phyloP scores from a whole-genome alignment of 2,797 vertebrate genomes.

The Xenopus petersii region DNA sequence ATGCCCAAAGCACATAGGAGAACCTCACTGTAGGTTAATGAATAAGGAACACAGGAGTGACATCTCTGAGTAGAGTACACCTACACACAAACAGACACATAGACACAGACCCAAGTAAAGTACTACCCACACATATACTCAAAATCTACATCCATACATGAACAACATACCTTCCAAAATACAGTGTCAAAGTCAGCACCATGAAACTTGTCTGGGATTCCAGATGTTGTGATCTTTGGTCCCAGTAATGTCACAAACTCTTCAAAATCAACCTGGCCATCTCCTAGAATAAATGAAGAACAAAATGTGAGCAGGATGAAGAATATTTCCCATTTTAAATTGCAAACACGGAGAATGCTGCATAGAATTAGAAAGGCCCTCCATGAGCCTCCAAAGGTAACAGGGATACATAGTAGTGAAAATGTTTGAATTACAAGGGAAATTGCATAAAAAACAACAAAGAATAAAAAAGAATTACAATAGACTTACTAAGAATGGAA shows the following conservation, averaged over 20 bases:
- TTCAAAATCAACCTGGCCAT: slow-evolving; percentile 96
- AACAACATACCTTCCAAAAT: slow-evolving; percentile 89
- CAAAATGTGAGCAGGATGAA: not conserved
- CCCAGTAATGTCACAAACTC: slow-evolving; percentile 95
- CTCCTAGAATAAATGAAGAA: slow-evolving; percentile 68
- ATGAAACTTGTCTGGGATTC: slow-evolving; percentile 90
- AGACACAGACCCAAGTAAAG: not conserved
- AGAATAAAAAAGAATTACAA: too few species aligned
- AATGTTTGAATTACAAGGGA: too few species aligned
- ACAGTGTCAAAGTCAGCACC: slow-evolving; percentile 95
- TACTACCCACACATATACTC: not conserved
- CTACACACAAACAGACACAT: not conserved
- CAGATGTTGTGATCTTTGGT: slow-evolving; percentile 90
- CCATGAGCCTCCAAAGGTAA: too few species aligned
- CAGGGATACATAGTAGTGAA: too few species aligned
- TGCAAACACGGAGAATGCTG: too few species aligned
- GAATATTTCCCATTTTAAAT: too few species aligned
- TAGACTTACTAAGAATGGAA: too few species aligned
- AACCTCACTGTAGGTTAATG: not conserved
- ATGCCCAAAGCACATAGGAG: not conserved
- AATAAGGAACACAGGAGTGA: slow-evolving; percentile 6
- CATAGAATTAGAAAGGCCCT: too few species aligned
- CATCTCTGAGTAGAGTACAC: not conserved
- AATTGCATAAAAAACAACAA: too few species aligned
- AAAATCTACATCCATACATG: not conserved